These are phyloP conservation scores for Nerophis lumbriciformis DNA, from an alignment of 2,113 vertebrate species.

Conservation along the genomic window DNA sequence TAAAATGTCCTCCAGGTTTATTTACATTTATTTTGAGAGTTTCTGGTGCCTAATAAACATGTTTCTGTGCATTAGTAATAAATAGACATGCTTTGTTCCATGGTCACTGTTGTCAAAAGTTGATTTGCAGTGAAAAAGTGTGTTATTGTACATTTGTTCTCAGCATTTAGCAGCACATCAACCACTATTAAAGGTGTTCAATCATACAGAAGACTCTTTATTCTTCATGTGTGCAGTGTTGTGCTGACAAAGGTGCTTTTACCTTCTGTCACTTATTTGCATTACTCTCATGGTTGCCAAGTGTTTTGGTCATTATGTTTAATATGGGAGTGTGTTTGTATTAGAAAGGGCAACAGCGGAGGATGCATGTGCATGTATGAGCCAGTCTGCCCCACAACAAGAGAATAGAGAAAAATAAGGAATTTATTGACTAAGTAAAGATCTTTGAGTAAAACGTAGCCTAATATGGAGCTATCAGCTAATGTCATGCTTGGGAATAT, in stretches of 20 bases:
- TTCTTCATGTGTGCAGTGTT: conserved; percentile 8
- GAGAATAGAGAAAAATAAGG: no score
- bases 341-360: no score
- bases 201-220: conserved; percentile 33
- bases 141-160: conserved; percentile 35
- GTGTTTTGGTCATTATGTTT: not conserved
- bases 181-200: conserved; percentile 61
- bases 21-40: conserved; percentile 90
- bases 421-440: no score
- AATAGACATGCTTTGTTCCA: conserved; percentile 27
- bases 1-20: conserved; percentile 82
- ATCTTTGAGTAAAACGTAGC: no score
- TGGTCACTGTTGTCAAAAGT: conserved; percentile 60
- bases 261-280: no score
- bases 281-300: no score
- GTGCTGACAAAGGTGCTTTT: not conserved
- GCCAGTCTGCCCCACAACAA: no score
- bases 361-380: no score
- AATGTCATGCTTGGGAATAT: no score
- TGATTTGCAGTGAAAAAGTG: conserved; percentile 46
- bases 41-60: conserved; percentile 93
- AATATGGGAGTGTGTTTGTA: no score
- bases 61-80: conserved; percentile 83
- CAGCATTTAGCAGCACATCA: conserved; percentile 46
- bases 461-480: no score